Percentiles rank a stretch among this genome's conserved stretches.
phyloP scores from a whole-genome alignment of 2,113 vertebrate genomes.

The Pontoporia blainvillei region DNA sequence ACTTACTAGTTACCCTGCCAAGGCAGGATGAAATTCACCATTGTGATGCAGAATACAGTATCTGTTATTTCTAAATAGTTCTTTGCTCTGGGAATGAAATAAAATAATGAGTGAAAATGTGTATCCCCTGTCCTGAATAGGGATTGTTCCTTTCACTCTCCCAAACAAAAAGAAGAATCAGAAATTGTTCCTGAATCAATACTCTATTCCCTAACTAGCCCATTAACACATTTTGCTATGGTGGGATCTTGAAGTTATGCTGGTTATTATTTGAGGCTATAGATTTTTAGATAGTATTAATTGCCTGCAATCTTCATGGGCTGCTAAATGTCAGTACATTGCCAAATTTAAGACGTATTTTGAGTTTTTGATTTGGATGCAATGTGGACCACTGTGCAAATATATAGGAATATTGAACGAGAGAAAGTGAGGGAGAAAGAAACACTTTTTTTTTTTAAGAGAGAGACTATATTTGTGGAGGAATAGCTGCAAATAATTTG shows the following conservation, averaged over 20 bases:
- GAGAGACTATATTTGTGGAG: not conserved
- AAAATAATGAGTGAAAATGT: conserved; percentile 57
- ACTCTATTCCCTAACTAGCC: conserved; percentile 32
- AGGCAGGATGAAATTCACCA: conserved; percentile 64
- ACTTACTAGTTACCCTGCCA: conserved; percentile 56
- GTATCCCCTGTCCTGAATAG: conserved; percentile 35
- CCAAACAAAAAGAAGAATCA: conserved; percentile 42
- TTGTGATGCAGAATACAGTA: conserved; percentile 65
- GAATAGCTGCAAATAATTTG: not conserved
- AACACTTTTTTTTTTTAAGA: not conserved
- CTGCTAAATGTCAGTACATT: not conserved
- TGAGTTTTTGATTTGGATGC: not conserved
- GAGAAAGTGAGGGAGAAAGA: not conserved
- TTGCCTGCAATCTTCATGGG: not conserved
- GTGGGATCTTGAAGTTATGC: conserved; percentile 11
- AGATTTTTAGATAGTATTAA: conserved; percentile 42
- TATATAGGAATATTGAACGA: not conserved
- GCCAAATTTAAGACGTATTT: conserved; percentile 31
- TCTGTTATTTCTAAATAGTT: conserved; percentile 66
- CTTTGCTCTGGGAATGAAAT: conserved; percentile 59
- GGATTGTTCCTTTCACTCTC: conserved; percentile 47
- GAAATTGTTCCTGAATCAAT: conserved; percentile 44
- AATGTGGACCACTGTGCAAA: not conserved
- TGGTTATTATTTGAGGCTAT: conserved; percentile 14
- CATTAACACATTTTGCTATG: conserved; percentile 39